Percentiles rank a stretch among this genome's conserved stretches.
Conservation (phyloP, 1,140 invertebrate species). For the Scylla paramamosain region DNA sequence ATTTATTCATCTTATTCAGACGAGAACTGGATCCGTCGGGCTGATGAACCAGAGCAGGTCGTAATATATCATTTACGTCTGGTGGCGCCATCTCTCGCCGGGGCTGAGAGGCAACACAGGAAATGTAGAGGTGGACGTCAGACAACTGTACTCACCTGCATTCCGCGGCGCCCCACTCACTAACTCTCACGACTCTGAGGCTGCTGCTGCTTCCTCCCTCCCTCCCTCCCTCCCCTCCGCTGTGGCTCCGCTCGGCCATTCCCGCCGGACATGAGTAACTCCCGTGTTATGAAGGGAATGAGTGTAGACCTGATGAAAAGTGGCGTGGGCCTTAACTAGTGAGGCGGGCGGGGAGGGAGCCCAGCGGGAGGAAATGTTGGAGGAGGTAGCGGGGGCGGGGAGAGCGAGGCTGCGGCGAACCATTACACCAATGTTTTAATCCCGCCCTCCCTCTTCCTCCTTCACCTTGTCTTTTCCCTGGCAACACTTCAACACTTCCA, state of each 20-base stretch:
- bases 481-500: too few relatives aligned
- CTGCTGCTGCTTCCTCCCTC: not conserved
- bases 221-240: not conserved
- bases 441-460: not conserved
- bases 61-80: not conserved
- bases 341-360: not conserved
- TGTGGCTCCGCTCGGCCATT: not conserved
- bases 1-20: too few relatives aligned
- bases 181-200: slow-evolving; percentile 47
- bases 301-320: not conserved
- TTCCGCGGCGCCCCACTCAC: slow-evolving; percentile 36
- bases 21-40: too few relatives aligned
- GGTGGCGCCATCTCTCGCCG: not conserved
- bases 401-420: not conserved
- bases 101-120: not conserved
- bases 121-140: not conserved
- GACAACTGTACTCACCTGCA: slow-evolving; percentile 48
- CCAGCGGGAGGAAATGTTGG: not conserved
- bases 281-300: not conserved
- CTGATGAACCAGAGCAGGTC: not conserved
- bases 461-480: too few relatives aligned
- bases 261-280: not conserved
- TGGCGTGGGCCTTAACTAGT: not conserved
- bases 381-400: not conserved
- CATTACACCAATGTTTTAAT: not conserved